Conservation (phyloP, 2,888 invertebrate genomes). For the Caenorhabditis drosophilae region DNA sequence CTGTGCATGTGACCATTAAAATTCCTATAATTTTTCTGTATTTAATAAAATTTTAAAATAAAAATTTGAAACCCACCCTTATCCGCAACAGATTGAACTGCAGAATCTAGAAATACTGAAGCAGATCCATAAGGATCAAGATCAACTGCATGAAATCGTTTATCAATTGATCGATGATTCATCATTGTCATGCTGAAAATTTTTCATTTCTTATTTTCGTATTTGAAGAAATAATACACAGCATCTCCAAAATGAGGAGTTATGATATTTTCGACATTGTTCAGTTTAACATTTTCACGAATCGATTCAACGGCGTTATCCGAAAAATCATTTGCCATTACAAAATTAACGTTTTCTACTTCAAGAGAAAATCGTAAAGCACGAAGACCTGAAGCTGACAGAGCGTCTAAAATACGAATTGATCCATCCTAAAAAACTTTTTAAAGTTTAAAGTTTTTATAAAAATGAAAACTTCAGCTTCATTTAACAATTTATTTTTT, state of each 20-base stretch:
- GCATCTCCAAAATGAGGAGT: constrained; percentile 85
- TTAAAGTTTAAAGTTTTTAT: no score
- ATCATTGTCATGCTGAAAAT: constrained; percentile 83
- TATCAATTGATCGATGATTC: constrained; percentile 76
- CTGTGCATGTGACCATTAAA: constrained; percentile 92
- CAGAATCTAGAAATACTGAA: constrained; percentile 86
- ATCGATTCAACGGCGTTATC: constrained; percentile 85
- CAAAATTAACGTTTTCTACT: constrained; percentile 65
- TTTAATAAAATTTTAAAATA: not conserved
- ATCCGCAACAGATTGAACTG: constrained; percentile 75
- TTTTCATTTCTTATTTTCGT: not conserved
- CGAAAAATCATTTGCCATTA: constrained; percentile 77
- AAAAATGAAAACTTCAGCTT: no score
- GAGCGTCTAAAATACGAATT: constrained; percentile 82
- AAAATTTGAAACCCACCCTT: constrained; percentile 64
- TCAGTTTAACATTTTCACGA: constrained; percentile 79
- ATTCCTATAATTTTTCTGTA: constrained; percentile 77
- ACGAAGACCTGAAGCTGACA: constrained; percentile 92
- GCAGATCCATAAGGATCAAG: constrained; percentile 97
- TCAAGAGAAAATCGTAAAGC: constrained; percentile 96
- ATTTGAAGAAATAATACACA: constrained; percentile 74
- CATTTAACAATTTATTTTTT: constrained; percentile 41
- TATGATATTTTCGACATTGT: constrained; percentile 80
- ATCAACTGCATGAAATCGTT: constrained; percentile 87
- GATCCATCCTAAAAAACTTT: no score